Base-by-base conservation (phyloP, 1,140 invertebrate genomes). In the Pachypsylla venusta region DNA sequence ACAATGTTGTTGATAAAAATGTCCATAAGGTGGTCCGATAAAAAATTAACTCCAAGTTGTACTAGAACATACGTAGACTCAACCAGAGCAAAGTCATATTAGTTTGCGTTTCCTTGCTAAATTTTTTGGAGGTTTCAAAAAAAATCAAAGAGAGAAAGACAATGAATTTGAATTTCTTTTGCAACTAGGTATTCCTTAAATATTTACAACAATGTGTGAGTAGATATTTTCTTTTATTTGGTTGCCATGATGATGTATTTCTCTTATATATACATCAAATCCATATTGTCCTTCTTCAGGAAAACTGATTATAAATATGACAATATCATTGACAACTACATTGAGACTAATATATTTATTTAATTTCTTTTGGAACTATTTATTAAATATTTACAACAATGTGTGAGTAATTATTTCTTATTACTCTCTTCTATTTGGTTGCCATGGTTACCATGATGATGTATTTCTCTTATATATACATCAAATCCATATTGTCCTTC, bases 181-280 rank as follows among this genome's bases (percentile, higher is more conserved):
- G 77, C 71, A 89, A 89, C 64, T 87, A 91, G 64, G 88, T 91
- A 72, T 97, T 98, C 64, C 97, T 93, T 69, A 97, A 81, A 75
- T 98, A 99, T 78, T 99, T 98, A 80, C 94, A 98, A 72, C 94
- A 97, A 70, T 99, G 95, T 7, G 95, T 97, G 53, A 98, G 78
- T 13, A 98, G 79, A 74, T 96, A 91, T 69, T 94, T 95, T 70
- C 92, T 89, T 42, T 85, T 86, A 13, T 81, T 70, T 53, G 76
- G 75, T 13, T 78, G n/a, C n/a, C n/a, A n/a, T n/a, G n/a, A n/a
- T n/a, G n/a, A n/a, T n/a, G n/a, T 66, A 82, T 76, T 72, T 97
- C 93, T 54, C 93, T 77, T 0, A 95, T 98, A 72, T 98, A 99
- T 61, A 99, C 89, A 72, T 99, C 96, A 63, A 99, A 75, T 12